These are phyloP conservation scores for Rhipidura dahli DNA, from an alignment of 2,113 vertebrate species.

Conservation along the genomic window DNA sequence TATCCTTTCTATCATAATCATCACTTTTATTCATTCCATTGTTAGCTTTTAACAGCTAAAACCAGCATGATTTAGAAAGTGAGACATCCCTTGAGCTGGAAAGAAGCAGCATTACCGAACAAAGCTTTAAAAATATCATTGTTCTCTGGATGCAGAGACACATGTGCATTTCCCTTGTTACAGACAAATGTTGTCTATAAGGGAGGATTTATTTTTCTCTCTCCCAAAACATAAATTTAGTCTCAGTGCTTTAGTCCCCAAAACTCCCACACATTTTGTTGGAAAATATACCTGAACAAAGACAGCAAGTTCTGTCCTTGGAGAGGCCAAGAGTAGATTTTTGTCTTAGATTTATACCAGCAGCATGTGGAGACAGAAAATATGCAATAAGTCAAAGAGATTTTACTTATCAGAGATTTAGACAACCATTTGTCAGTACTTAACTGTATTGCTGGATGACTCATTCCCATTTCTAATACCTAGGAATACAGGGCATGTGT, in stretches of 20 bases:
- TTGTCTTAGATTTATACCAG: constrained; percentile 14
- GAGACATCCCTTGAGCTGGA: not conserved
- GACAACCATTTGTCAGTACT: constrained; percentile 57
- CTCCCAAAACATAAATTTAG: not conserved
- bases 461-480: constrained; percentile 38
- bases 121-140: constrained; percentile 8
- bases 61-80: constrained; percentile 18
- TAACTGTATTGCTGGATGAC: constrained; percentile 47
- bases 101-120: not conserved
- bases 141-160: not conserved
- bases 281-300: constrained; percentile 37
- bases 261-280: constrained; percentile 1
- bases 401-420: constrained; percentile 44
- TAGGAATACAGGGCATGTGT: constrained; percentile 45
- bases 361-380: constrained; percentile 25
- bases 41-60: constrained; percentile 24
- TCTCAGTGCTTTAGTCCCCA: not conserved
- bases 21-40: not conserved
- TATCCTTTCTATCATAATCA: constrained; percentile 13
- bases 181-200: not conserved
- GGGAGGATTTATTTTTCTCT: not conserved
- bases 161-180: not conserved
- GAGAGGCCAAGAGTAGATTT: constrained; percentile 13
- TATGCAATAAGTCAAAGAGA: not conserved
- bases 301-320: constrained; percentile 16